Evolutionary conservation across 1,140 invertebrate genomes (phyloP).

Genomic region (Spodoptera frugiperda): DNA sequence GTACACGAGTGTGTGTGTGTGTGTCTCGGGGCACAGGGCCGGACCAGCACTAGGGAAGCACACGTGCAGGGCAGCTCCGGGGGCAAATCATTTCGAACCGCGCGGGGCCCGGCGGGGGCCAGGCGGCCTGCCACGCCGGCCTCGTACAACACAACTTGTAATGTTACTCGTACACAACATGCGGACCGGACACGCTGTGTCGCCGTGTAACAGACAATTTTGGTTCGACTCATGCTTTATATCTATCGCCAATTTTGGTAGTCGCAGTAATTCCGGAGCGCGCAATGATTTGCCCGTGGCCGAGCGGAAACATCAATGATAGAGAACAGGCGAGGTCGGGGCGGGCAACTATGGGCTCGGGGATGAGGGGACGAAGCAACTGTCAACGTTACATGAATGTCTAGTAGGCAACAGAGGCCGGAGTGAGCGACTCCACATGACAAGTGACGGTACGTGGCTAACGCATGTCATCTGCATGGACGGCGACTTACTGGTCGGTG

Average conservation of each 20-base stretch:
- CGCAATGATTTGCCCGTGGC: constrained; percentile 63
- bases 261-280: constrained; percentile 8
- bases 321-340: constrained; percentile 50
- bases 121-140: too few relatives aligned
- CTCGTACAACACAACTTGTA: too few relatives aligned
- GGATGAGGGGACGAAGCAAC: constrained; percentile 53
- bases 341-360: constrained; percentile 21
- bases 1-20: constrained; percentile 49
- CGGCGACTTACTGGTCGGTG: constrained; percentile 95
- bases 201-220: background rate
- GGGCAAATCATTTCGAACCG: constrained; percentile 51
- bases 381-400: constrained; percentile 67
- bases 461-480: constrained; percentile 68
- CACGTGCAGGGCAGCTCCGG: constrained; percentile 40
- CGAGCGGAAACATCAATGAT: constrained; percentile 50
- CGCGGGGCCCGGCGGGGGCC: background rate
- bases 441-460: constrained; percentile 75
- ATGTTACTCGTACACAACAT: too few relatives aligned
- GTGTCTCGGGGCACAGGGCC: constrained; percentile 22
- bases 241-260: background rate
- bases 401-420: constrained; percentile 74
- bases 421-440: constrained; percentile 73
- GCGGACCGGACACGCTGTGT: too few relatives aligned
- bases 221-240: background rate
- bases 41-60: constrained; percentile 52